phyloP scores from a whole-genome alignment of 2,797 vertebrate genomes.

The Labroides dimidiatus region DNA sequence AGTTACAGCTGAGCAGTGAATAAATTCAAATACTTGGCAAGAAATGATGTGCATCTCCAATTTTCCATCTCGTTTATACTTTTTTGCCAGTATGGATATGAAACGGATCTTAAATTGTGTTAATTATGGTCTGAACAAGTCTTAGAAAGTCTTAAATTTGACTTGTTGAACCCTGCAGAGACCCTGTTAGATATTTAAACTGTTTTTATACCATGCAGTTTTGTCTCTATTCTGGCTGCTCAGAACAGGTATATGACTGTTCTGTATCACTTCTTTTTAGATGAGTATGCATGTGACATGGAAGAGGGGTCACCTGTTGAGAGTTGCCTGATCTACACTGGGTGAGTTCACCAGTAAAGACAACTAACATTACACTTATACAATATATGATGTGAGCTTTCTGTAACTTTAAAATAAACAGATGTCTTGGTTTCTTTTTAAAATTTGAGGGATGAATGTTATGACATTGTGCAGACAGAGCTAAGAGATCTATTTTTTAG shows the following conservation, averaged over 20 bases:
- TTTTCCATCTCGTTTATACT: no score
- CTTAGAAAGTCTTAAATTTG: no score
- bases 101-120: no score
- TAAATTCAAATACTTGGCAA: no score
- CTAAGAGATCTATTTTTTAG: conserved; percentile 61
- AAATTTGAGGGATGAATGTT: not conserved
- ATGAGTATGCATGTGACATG: conserved; percentile 85
- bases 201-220: not conserved
- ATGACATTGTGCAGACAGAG: not conserved
- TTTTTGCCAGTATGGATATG: no score
- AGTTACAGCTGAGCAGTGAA: no score
- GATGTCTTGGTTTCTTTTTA: not conserved
- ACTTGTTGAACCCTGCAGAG: no score
- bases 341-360: conserved; percentile 81
- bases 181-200: not conserved
- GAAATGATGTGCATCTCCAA: no score
- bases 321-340: conserved; percentile 90
- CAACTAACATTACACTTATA: no score
- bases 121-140: no score
- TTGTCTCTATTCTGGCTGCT: not conserved
- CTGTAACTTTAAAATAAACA: not conserved
- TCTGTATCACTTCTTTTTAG: conserved; percentile 70
- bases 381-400: no score
- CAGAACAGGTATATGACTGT: not conserved
- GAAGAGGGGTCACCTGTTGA: conserved; percentile 83